Evolutionary conservation across 2,888 invertebrate species (phyloP), one percentile per base, ranked within the genome.

Genomic region (Drosophila atripex): DNA sequence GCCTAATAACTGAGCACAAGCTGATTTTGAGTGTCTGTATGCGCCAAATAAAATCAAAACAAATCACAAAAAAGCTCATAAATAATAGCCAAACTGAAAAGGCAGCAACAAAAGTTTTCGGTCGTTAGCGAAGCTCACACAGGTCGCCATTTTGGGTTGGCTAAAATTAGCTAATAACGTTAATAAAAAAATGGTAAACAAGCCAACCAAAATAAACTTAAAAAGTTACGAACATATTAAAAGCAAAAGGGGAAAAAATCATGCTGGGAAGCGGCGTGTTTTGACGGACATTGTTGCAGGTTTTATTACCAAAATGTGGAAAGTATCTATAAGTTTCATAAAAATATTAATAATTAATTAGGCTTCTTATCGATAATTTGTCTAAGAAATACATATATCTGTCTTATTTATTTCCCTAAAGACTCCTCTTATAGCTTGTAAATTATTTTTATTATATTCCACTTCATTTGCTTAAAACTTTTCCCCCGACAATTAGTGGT

Each of bases 81-180:
- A 78, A 80, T 76, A 77, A 77, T 56, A 70, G 60, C 50, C 68
- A 56, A 86, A 75, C 50, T 73, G 73, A 78, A 45, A 28, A 28
- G 38, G 51, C 51, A 43, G 46, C 51, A 47, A 51, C 57, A 69
- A 68, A 61, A 71, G 54, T 64, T 75, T 64, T 49, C 60, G 50
- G 70, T 75, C 73, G 63, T 76, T 75, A 71, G 74, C 77, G 66
- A 51, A 53, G 60, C 57, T 76, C 76, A 41, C 50, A 46, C 21
- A 23, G 65, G 56, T 41, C 76, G 86, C 80, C 83, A 86, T 86
- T 79, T 85, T 77, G 69, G 59, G 73, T 72, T 68, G 72, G 55
- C 76, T 83, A 63, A 86, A 84, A 84, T 84, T 88, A 83, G 86
- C 86, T 83, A 83, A 80, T 78, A 84, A 63, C 57, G 78, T 30